Evolutionary conservation across 2,113 vertebrate species (phyloP), one percentile per base, ranked within the genome.

Genomic region (Mormoops blainvillei): DNA sequence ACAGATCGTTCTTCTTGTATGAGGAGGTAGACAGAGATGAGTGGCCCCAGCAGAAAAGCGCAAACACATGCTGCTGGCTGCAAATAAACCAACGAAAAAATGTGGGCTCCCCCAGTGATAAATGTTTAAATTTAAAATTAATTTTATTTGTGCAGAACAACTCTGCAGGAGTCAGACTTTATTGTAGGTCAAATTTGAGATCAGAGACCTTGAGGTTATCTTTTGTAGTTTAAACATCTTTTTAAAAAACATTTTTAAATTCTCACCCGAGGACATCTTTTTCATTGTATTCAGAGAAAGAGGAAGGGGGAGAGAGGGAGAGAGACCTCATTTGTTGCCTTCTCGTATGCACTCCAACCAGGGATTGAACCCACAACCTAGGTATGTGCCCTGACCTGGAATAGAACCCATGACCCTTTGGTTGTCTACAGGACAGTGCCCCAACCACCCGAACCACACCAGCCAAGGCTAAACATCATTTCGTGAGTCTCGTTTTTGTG

Each of bases 121-220:
- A 83, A 45, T 43, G 41, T 83, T 88, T 89, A 80, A 28, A 28
- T 82, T 83, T 58, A 73, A 87, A 82, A 71, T 67, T 78, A 70
- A 80, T 96, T 94, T 95, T 89, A 61, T 56, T 93, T 54, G 68
- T 43, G 33, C 12, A 81, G 52, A 94, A 71, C 71, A 67, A 36
- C n/a, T 67, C 70, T 56, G 10, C 65, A 52, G 18, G 9, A 87
- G 38, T 90, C 85, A 73, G 52, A 71, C 48, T 77, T 94, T 45
- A 54, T 92, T 20, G 3, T n/a, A 65, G 84, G 63, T 87, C 43
- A 38, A 31, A 56, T 76, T 80, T 56, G 54, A 95, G 91, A 71
- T 92, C 52, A 71, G 2, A 82, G 52, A 31, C 36, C 52, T 97
- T 22, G 52, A 61, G n/a, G 73, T 92, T 71, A 61, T 74, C 50